These are phyloP conservation scores for Turnix velox DNA, from an alignment of 2,113 vertebrate species.

Conservation along the genomic window DNA sequence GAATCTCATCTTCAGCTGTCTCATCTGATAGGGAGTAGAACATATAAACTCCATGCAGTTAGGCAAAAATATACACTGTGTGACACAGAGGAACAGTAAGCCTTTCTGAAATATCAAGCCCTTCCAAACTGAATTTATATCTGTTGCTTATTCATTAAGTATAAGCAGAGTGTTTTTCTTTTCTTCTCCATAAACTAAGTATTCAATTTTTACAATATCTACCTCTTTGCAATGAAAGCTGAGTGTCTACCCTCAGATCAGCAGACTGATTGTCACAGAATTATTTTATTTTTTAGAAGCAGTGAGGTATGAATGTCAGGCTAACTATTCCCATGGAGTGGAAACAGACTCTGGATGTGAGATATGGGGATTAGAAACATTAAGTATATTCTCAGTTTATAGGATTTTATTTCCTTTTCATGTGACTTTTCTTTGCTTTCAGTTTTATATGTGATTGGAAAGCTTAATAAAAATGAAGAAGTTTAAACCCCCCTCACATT, in stretches of 20 bases:
- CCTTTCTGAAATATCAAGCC: background rate
- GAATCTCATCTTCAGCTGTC: background rate
- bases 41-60: background rate
- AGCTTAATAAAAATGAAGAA: background rate
- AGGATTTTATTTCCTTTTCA: conserved; percentile 13
- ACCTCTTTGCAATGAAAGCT: background rate
- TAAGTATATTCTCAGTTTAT: background rate
- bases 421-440: conserved; percentile 2
- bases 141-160: background rate
- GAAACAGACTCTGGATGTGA: background rate
- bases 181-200: background rate
- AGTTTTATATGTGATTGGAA: conserved; percentile 31
- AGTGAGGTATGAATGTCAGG: background rate
- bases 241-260: background rate
- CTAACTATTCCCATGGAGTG: background rate
- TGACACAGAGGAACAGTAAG: background rate
- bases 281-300: background rate
- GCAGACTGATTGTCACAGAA: background rate
- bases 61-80: background rate
- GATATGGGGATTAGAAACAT: background rate
- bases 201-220: background rate
- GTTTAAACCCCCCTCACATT: background rate
- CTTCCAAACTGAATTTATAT: background rate
- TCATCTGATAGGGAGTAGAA: background rate
- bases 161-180: background rate